Conservation (phyloP, 2,888 invertebrate genomes). For the Leucozona laternaria region DNA sequence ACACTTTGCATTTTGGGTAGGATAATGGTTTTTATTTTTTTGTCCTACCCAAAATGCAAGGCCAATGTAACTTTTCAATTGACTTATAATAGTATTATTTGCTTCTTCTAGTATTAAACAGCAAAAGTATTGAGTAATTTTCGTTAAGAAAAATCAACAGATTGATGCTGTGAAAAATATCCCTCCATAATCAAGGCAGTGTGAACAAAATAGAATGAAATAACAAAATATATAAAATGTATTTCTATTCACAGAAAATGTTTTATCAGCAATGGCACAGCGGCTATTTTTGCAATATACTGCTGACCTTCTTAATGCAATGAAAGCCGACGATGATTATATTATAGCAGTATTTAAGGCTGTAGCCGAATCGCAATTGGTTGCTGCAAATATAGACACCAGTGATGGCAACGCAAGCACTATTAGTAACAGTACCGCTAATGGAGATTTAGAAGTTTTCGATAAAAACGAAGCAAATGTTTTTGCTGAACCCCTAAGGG, state of each 20-base stretch:
- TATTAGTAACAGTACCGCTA: conserved; percentile 38
- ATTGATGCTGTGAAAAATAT: too few species aligned
- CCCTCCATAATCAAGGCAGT: too few species aligned
- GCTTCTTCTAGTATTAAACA: too few species aligned
- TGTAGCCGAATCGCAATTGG: conserved; percentile 76
- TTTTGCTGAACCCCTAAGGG: conserved; percentile 80
- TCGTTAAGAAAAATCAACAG: too few species aligned
- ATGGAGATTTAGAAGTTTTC: conserved; percentile 79
- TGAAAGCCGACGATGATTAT: conserved; percentile 75
- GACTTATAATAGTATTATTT: too few species aligned
- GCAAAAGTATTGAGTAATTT: too few species aligned
- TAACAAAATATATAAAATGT: too few species aligned
- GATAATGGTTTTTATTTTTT: too few species aligned
- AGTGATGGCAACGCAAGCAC: conserved; percentile 56
- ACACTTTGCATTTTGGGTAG: too few species aligned
- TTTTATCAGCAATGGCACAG: conserved; percentile 79
- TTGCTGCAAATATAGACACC: conserved; percentile 72
- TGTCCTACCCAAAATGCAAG: too few species aligned
- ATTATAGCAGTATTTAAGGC: conserved; percentile 78
- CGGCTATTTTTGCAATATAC: conserved; percentile 78
- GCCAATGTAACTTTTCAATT: too few species aligned
- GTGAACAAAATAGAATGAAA: too few species aligned
- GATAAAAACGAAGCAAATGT: conserved; percentile 81
- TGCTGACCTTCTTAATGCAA: conserved; percentile 75
- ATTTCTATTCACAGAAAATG: conserved; percentile 68